Conservation (phyloP, 2,888 invertebrate species). For the Drosophila monieri region DNA sequence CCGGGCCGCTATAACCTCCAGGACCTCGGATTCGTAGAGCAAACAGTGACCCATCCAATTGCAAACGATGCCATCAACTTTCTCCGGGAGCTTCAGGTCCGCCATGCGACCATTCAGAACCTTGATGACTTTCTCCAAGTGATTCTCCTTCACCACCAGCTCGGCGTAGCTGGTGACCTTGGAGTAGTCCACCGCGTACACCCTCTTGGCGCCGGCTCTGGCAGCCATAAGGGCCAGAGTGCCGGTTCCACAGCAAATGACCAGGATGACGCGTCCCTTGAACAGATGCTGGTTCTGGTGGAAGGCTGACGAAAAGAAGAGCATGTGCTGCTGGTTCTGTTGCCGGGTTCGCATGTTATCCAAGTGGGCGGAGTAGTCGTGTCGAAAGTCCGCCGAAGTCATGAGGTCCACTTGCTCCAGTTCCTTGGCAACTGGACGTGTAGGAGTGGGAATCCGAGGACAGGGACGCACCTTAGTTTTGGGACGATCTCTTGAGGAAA, state of each 20-base stretch:
- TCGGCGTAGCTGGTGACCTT: conserved; percentile 70
- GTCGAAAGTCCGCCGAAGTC: conserved; percentile 78
- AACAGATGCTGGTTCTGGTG: conserved; percentile 76
- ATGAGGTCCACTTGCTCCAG: conserved; percentile 62
- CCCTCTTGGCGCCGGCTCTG: conserved; percentile 69
- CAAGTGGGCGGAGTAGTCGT: conserved; percentile 69
- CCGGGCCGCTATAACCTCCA: conserved; percentile 96
- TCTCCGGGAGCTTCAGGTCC: conserved; percentile 60
- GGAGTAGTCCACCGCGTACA: conserved; percentile 78
- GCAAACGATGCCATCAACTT: conserved; percentile 93
- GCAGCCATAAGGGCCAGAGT: conserved; percentile 78
- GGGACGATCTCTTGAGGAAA: neutral
- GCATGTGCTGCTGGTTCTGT: conserved; percentile 62
- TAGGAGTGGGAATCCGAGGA: conserved; percentile 34
- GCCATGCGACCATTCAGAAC: conserved; percentile 73
- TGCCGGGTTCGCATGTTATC: conserved; percentile 54
- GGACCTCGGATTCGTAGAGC: conserved; percentile 98
- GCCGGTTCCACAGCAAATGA: conserved; percentile 74
- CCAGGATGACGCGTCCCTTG: conserved; percentile 66
- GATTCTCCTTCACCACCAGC: conserved; percentile 68
- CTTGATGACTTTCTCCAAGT: conserved; percentile 56
- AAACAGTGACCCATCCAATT: conserved; percentile 91
- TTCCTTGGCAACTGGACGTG: conserved; percentile 42
- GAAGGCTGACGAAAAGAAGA: conserved; percentile 64
- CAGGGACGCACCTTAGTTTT: neutral